A percentile compares a stretch with the other conserved stretches of the same genome.
These are phyloP conservation scores for Drosophila borborema DNA, from an alignment of 2,888 invertebrate species.

Conservation along the genomic window DNA sequence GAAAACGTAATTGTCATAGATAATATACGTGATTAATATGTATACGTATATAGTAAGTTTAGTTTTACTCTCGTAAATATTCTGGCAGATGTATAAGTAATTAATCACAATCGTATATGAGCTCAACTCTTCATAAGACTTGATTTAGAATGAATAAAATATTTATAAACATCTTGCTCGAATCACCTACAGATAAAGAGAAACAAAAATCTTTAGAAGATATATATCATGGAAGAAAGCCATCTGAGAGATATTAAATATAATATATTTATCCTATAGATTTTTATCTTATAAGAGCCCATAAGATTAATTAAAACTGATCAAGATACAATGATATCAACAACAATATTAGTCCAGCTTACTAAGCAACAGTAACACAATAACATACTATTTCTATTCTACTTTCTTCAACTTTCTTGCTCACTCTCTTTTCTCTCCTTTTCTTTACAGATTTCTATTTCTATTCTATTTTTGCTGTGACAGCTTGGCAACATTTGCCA, in stretches of 20 bases:
- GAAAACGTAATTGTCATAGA: neutral
- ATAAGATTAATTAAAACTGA: neutral
- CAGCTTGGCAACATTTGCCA: slow-evolving; percentile 50
- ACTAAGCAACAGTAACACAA: neutral
- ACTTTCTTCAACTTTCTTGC: neutral
- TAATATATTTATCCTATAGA: too few relatives aligned
- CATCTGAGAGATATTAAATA: neutral
- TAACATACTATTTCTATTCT: neutral
- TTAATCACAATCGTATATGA: neutral
- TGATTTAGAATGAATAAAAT: neutral
- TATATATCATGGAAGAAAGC: neutral
- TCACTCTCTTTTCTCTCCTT: neutral
- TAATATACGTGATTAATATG: too few relatives aligned
- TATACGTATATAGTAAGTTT: neutral
- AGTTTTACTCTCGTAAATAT: neutral
- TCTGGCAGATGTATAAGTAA: neutral
- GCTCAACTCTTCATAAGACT: neutral
- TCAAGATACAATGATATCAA: neutral
- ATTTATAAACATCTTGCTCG: neutral
- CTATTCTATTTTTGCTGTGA: slow-evolving; percentile 30
- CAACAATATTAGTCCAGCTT: neutral
- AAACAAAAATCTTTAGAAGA: neutral
- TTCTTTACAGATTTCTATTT: neutral
- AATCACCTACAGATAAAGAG: neutral
- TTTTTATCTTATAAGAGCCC: neutral